Evolutionary conservation across 2,113 vertebrate species (phyloP).

Genomic region (Oryzias celebensis): DNA sequence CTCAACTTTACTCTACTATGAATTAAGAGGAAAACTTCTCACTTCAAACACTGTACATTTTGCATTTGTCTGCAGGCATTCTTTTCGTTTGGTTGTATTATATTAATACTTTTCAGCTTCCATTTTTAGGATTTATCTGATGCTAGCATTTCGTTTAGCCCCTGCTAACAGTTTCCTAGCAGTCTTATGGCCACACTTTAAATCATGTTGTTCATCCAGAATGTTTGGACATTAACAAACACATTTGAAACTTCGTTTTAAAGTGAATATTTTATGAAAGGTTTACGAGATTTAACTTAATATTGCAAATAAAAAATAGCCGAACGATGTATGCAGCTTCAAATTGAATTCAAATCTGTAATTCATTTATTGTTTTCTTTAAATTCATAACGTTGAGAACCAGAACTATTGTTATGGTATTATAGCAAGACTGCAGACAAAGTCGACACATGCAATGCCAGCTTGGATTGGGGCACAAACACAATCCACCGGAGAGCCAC

Average conservation of each 20-base stretch:
- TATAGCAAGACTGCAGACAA: slow-evolving; percentile 5
- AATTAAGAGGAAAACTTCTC: no score
- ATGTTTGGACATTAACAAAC: not conserved
- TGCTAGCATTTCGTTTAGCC: no score
- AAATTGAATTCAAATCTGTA: not conserved
- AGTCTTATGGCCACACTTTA: not conserved
- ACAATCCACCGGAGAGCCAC: slow-evolving; percentile 55
- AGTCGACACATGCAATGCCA: slow-evolving; percentile 39
- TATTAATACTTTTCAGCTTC: no score
- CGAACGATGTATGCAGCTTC: not conserved
- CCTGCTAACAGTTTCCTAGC: no score
- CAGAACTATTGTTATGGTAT: not conserved
- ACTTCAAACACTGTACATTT: no score
- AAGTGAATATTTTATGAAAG: not conserved
- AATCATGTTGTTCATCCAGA: not conserved
- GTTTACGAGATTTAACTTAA: no score
- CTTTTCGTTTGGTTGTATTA: no score
- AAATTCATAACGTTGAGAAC: not conserved
- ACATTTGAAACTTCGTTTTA: not conserved
- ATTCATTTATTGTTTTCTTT: not conserved
- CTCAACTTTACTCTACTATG: no score
- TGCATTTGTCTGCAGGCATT: no score
- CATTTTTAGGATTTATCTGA: no score
- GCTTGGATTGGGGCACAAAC: slow-evolving; percentile 29
- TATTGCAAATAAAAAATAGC: no score